phyloP scores from a whole-genome alignment of 2,888 invertebrate genomes.

The Monopis laevigella region DNA sequence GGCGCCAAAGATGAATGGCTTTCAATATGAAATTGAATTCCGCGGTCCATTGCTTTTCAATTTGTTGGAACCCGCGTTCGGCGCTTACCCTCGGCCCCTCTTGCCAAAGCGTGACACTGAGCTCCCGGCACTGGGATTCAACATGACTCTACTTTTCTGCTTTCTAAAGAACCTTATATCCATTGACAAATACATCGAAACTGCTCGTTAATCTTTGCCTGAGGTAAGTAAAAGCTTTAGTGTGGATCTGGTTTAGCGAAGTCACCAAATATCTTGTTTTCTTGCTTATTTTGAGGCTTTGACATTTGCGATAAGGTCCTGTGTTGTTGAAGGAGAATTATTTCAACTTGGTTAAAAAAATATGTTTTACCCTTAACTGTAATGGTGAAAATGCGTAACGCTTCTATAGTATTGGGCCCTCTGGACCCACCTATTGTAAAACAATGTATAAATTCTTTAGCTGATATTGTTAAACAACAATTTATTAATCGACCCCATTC shows the following conservation, averaged over 20 bases:
- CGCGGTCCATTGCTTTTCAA: constrained; percentile 74
- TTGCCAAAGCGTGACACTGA: constrained; percentile 1
- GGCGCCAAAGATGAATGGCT: constrained; percentile 68
- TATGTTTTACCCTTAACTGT: too few species aligned
- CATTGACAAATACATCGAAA: constrained; percentile 11
- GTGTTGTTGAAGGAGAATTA: too few species aligned
- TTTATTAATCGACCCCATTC: too few species aligned
- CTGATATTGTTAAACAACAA: too few species aligned
- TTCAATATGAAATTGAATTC: constrained; percentile 77
- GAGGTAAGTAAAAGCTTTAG: constrained; percentile 10
- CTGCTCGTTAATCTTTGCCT: constrained; percentile 10
- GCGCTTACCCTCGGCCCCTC: constrained; percentile 5
- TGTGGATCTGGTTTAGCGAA: not conserved
- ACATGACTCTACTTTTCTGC: constrained; percentile 10
- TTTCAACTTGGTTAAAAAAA: too few species aligned
- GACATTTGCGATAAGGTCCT: too few species aligned
- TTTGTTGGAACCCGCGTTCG: constrained; percentile 61
- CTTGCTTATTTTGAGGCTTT: too few species aligned
- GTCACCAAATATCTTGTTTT: too few species aligned
- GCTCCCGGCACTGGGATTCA: not conserved
- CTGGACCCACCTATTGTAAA: too few species aligned
- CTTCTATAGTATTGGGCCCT: too few species aligned
- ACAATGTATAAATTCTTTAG: too few species aligned
- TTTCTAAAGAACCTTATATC: constrained; percentile 4
- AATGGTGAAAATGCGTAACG: too few species aligned